Evolutionary conservation across 2,113 vertebrate genomes (phyloP), one percentile per base, ranked within the genome.

Genomic region (Nycticryphes semicollaris): DNA sequence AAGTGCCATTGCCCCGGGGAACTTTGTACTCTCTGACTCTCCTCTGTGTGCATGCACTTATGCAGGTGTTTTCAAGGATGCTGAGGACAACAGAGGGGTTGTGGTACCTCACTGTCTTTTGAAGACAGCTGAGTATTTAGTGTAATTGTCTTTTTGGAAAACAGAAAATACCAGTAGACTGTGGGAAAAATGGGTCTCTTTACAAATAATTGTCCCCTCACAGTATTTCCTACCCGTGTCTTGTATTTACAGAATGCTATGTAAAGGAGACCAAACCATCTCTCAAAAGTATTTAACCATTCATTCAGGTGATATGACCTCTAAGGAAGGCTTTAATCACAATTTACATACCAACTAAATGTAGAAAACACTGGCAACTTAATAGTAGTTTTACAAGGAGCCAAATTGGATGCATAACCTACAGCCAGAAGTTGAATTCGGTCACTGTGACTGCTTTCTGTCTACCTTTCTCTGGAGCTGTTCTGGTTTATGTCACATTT

Each of bases 401-500:
- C n/a, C 48, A 70, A 27, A 39, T 0, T 82, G 69, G 80, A 67
- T 62, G 15, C 48, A 81, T 50, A 89, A 41, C 22, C 57, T 76
- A 70, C 30, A 51, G 45, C 79, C 48, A 81, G 53, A 89, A 81
- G 62, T 25, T 84, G 21, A 82, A 69, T 69, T 72, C 4, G 4
- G 41, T 87, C 57, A 41, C 41, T 47, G 51, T 31, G 78, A 35
- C 80, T 93, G 77, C 79, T 95, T 93, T 86, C 27, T 56, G 2
- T 86, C 77, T 69, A 35, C 73, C 9, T 94, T 90, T 64, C 69
- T 82, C 43, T 68, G 19, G 43, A 63, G 62, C 51, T 87, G 77
- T 25, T 96, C 90, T 94, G 89, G 56, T 84, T 91, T 69, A 27
- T 91, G 56, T 93, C 48, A 53, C 57, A n/a, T n/a, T 93, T 96